Evolutionary conservation across 2,797 vertebrate genomes (phyloP).

Genomic region (Gymnopithys bicolor): DNA sequence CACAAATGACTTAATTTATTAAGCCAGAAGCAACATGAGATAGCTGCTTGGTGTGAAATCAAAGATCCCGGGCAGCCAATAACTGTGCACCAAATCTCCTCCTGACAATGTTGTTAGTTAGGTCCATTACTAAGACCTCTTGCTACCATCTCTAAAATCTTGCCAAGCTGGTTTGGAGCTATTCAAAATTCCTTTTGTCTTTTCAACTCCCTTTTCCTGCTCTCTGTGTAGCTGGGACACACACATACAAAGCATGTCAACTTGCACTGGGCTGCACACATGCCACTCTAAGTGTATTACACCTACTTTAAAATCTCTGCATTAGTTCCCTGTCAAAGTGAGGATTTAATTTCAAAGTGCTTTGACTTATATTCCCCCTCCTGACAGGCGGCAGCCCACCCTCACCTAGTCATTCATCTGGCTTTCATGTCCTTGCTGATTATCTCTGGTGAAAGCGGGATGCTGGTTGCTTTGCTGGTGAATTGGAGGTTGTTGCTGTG

Average conservation of each 20-base stretch:
- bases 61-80: slow-evolving; percentile 5
- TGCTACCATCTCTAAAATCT: slow-evolving; percentile 54
- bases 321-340: slow-evolving; percentile 59
- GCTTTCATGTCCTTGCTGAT: slow-evolving; percentile 17
- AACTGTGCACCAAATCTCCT: not conserved
- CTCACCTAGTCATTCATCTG: slow-evolving; percentile 54
- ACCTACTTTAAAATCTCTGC: slow-evolving; percentile 48
- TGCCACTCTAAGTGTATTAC: slow-evolving; percentile 49
- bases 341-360: slow-evolving; percentile 63
- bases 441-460: not conserved
- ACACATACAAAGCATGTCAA: not conserved
- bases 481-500: not conserved
- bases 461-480: not conserved
- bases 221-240: not conserved
- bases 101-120: slow-evolving; percentile 11
- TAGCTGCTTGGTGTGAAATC: slow-evolving; percentile 12
- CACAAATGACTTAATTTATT: not conserved
- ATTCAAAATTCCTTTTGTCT: slow-evolving; percentile 56
- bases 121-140: slow-evolving; percentile 30
- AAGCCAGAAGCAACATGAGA: not conserved
- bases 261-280: not conserved
- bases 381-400: slow-evolving; percentile 53
- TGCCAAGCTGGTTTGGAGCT: slow-evolving; percentile 61
- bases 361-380: slow-evolving; percentile 41
- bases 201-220: slow-evolving; percentile 17